phyloP scores from a whole-genome alignment of 2,113 vertebrate genomes.

The Progne subis region DNA sequence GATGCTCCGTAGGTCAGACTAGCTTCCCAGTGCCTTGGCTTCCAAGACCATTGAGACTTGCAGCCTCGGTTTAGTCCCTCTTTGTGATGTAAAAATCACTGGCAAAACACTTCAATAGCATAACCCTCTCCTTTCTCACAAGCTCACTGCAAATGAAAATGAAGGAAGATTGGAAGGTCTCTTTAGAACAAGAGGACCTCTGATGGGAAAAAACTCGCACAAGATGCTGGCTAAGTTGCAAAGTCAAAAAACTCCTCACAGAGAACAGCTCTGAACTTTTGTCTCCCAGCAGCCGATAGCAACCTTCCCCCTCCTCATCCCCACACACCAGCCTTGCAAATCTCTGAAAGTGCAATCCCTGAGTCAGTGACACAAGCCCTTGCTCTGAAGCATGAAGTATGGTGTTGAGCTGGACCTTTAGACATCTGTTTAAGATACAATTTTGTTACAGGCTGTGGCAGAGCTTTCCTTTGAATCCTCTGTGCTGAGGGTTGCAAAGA shows the following conservation, averaged over 20 bases:
- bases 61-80: neutral
- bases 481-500: neutral
- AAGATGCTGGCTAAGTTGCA: neutral
- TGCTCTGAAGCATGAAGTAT: neutral
- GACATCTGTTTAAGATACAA: neutral
- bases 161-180: neutral
- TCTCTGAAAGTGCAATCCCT: neutral
- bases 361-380: neutral
- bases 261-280: neutral
- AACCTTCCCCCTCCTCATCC: neutral
- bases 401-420: neutral
- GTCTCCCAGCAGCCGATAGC: neutral
- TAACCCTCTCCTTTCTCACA: neutral
- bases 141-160: neutral
- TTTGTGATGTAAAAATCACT: neutral
- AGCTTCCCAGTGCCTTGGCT: neutral
- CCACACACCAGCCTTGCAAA: neutral
- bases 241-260: neutral
- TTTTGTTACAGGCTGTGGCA: neutral
- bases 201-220: neutral
- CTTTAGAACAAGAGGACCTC: neutral
- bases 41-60: neutral
- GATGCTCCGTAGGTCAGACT: neutral
- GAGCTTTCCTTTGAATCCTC: neutral
- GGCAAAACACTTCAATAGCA: neutral